Evolutionary conservation across 2,797 vertebrate genomes (phyloP).

Genomic region (Helicolenus hilgendorfi): DNA sequence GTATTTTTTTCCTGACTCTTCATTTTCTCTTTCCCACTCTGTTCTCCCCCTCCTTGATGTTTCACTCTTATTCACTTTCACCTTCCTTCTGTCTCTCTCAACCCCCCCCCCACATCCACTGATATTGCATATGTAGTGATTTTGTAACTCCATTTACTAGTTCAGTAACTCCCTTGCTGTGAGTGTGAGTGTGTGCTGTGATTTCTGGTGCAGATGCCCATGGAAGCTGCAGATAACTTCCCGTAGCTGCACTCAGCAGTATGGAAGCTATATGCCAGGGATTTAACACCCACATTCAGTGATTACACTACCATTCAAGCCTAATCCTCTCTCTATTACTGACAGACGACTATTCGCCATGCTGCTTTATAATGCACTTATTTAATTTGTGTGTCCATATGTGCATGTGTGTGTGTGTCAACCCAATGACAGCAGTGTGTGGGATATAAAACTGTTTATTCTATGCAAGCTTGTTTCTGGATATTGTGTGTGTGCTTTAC

Average conservation of each 20-base stretch:
- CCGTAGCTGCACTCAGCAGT: conserved; percentile 34
- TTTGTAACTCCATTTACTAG: conserved; percentile 30
- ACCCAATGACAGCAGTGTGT: background rate
- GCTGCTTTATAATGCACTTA: conserved; percentile 19
- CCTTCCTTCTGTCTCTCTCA: background rate
- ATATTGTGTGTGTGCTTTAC: background rate
- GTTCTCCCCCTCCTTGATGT: background rate
- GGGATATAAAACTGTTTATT: background rate
- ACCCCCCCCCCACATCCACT: background rate
- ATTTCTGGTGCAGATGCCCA: conserved; percentile 17
- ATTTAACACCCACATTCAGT: conserved; percentile 53
- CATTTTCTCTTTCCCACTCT: background rate
- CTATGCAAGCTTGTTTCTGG: background rate
- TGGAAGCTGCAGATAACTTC: conserved; percentile 42
- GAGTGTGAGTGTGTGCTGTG: background rate
- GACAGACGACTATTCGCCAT: conserved; percentile 30
- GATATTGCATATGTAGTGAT: conserved; percentile 20
- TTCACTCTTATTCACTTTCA: background rate
- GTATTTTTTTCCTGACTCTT: conserved; percentile 12
- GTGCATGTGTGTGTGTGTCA: background rate
- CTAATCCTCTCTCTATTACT: conserved; percentile 51
- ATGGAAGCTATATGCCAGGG: conserved; percentile 43
- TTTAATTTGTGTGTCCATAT: conserved; percentile 42
- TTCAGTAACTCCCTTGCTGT: conserved; percentile 8
- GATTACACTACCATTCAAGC: conserved; percentile 51